Evolutionary conservation across 2,113 vertebrate species (phyloP).

Genomic region (Paramisgurnus dabryanus): DNA sequence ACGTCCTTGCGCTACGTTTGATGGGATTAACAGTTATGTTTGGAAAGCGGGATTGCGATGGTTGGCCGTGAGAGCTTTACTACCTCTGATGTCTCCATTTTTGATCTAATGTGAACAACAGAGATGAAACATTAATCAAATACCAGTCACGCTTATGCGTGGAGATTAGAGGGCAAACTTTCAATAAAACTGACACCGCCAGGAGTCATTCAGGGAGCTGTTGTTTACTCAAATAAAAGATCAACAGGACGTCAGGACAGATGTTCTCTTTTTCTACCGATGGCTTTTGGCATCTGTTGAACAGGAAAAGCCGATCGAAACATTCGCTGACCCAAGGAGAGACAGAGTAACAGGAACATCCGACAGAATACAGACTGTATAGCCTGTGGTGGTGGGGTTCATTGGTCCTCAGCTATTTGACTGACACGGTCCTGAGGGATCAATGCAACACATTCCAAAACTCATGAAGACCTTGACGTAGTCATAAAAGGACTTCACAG

Average conservation of each 20-base stretch:
- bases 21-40: conserved; percentile 43
- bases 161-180: background rate
- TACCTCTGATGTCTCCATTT: conserved; percentile 23
- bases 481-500: conserved; percentile 22
- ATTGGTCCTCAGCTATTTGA: conserved; percentile 21
- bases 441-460: conserved; percentile 29
- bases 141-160: conserved; percentile 24
- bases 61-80: conserved; percentile 15
- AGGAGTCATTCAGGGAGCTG: background rate
- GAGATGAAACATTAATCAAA: conserved; percentile 23
- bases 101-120: conserved; percentile 36
- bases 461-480: conserved; percentile 19
- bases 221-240: conserved; percentile 7
- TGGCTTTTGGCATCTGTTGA: conserved; percentile 17
- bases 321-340: conserved; percentile 31
- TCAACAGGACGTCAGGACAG: background rate
- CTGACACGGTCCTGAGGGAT: conserved; percentile 23
- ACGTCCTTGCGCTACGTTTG: conserved; percentile 37
- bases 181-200: background rate
- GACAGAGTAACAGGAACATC: conserved; percentile 3
- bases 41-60: conserved; percentile 37
- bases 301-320: conserved; percentile 22
- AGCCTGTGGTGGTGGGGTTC: background rate
- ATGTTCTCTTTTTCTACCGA: background rate
- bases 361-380: conserved; percentile 17